Percentiles rank a stretch among this genome's conserved stretches.
These are phyloP conservation scores for Tapera naevia DNA, from an alignment of 2,797 vertebrate species.

Conservation along the genomic window DNA sequence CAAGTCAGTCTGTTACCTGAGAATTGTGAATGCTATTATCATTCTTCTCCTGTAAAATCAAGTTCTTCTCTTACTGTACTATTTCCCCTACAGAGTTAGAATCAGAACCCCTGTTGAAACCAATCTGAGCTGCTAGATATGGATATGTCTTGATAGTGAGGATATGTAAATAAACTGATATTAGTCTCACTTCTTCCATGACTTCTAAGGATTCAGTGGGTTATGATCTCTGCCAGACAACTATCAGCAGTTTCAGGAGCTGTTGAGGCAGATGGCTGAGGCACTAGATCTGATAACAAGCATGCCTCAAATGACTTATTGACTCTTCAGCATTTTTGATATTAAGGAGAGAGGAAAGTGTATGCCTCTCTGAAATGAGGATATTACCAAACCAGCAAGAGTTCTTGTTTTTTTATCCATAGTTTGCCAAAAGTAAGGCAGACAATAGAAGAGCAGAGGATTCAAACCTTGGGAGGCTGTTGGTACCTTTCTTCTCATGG, in stretches of 20 bases:
- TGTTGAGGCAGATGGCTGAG: constrained; percentile 40
- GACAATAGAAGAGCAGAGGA: background rate
- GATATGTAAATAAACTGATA: background rate
- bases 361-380: background rate
- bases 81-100: background rate
- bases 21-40: background rate
- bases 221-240: constrained; percentile 26
- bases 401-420: background rate
- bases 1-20: background rate
- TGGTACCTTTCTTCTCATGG: background rate
- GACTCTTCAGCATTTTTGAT: background rate
- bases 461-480: background rate
- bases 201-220: background rate
- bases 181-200: background rate
- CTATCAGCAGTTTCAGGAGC: constrained; percentile 31
- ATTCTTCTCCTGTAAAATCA: background rate
- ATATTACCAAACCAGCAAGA: background rate
- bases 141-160: background rate
- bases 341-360: background rate
- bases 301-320: constrained; percentile 13
- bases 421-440: background rate
- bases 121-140: background rate
- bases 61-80: background rate
- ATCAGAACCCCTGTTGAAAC: background rate
- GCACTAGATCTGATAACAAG: constrained; percentile 27